phyloP scores from a whole-genome alignment of 2,113 vertebrate species.

The Grus americana region DNA sequence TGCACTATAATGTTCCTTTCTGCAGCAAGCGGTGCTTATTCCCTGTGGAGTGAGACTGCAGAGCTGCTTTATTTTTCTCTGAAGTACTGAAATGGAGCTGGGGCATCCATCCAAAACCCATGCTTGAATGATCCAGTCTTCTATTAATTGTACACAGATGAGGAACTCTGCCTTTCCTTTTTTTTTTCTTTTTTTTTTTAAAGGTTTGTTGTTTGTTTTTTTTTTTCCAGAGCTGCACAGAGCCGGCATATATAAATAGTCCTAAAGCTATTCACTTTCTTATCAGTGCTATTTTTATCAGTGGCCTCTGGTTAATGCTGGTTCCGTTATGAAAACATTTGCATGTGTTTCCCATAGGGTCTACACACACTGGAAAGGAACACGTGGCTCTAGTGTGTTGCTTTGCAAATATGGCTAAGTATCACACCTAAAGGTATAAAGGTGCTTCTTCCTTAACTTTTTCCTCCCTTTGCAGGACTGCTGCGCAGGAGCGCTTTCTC shows the following conservation, averaged over 20 bases:
- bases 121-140: neutral
- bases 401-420: neutral
- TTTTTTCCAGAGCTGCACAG: neutral
- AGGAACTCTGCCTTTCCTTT: neutral
- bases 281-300: neutral
- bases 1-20: neutral
- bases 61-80: neutral
- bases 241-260: neutral
- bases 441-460: neutral
- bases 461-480: neutral
- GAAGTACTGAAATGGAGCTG: neutral
- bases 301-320: neutral
- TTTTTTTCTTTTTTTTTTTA: too few species aligned
- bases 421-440: neutral
- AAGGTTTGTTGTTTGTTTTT: neutral
- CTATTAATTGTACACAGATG: conserved; percentile 14
- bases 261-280: neutral
- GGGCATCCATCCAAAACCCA: neutral
- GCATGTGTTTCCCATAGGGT: neutral
- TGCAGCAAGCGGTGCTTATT: neutral
- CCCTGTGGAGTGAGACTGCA: neutral
- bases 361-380: neutral
- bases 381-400: neutral
- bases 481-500: neutral
- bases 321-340: neutral